Evolutionary conservation across 1,140 invertebrate species (phyloP), one percentile per base, ranked within the genome.

Genomic region (Drosophila sechellia): DNA sequence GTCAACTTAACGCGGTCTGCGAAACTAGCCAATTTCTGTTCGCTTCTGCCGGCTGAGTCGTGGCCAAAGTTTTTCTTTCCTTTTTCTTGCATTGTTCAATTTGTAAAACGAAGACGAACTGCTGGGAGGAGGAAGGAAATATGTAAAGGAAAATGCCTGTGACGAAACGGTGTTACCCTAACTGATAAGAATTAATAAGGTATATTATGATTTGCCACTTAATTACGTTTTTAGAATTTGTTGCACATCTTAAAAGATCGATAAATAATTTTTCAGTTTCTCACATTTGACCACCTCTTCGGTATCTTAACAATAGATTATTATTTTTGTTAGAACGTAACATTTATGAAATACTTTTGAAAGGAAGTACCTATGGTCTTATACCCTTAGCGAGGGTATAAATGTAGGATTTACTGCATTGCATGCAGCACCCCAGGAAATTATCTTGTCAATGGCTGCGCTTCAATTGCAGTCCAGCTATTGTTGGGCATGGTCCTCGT

Each of bases 361-460:
- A 43, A 10, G 8, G 15, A 2, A 8, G 39, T 27, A 10, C 10
- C 3, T 8, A 5, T 46, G 13, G 13, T 5, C 5, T 6, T n/a
- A 46, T 8, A n/a, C 17, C 64, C 22, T 42, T 3, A 5, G 10
- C 12, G 6, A 81, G 83, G 17, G 78, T 70, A 85, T 77, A 15
- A 50, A 57, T 27, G 31, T 54, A 75, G 83, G 74, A 85, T 78
- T 85, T 81, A 68, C 78, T 65, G 74, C 54, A 80, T 75, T 53
- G 81, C 68, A 77, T 75, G 81, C 83, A 75, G 79, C 81, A 76
- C 72, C 79, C 81, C 72, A 75, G 79, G 64, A 75, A 86, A 86
- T 86, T 86, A 86, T 86, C 83, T 86, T 86, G 81, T 86, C 81
- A 86, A 86, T 87, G 83, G 77, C 74, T 85, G 77, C 63, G 81